Conservation (phyloP, 2,113 vertebrate genomes). For the Puma concolor region DNA sequence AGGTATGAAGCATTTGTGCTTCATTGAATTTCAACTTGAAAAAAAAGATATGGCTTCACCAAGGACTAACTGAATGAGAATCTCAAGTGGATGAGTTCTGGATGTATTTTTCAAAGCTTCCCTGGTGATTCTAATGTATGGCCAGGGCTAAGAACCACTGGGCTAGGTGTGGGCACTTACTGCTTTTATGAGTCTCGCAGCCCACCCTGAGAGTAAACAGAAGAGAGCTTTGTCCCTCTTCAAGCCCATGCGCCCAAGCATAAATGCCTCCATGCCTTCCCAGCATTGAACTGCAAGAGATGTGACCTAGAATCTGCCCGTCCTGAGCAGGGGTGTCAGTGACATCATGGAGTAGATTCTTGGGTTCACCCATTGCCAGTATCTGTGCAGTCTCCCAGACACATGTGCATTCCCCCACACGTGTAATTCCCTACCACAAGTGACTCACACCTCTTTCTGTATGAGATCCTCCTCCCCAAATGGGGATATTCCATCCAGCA, state of each 20-base stretch:
- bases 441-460: background rate
- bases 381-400: background rate
- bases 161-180: too few relatives aligned
- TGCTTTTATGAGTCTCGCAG: background rate
- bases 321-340: background rate
- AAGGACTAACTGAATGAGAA: background rate
- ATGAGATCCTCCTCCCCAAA: background rate
- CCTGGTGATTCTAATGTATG: background rate
- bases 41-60: too few relatives aligned
- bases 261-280: background rate
- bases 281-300: background rate
- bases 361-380: background rate
- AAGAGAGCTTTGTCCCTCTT: background rate
- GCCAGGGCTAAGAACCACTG: background rate
- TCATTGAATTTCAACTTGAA: background rate
- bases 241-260: background rate
- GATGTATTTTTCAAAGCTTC: background rate
- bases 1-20: background rate
- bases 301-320: background rate
- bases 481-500: background rate
- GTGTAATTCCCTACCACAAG: too few relatives aligned
- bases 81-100: background rate
- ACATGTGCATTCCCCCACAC: accelerated
- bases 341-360: background rate
- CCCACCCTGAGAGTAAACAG: background rate